Percentiles rank a stretch among this genome's conserved stretches.
These are phyloP conservation scores for Phaethon lepturus DNA, from an alignment of 2,113 vertebrate genomes.

Conservation along the genomic window DNA sequence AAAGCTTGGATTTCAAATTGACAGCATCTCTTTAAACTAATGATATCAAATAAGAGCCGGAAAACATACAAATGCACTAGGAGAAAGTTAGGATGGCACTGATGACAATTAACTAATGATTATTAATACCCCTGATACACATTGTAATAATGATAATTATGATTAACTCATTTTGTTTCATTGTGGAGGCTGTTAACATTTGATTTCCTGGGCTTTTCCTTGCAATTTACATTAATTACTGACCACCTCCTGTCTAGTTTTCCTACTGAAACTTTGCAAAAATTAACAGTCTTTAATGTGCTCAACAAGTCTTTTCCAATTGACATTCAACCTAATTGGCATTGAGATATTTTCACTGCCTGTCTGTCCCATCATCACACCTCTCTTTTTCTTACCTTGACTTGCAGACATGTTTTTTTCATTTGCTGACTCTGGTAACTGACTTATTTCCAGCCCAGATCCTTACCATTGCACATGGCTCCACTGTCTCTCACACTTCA, in stretches of 20 bases:
- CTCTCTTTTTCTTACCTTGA: neutral
- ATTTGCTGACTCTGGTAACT: neutral
- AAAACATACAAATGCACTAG: slow-evolving; percentile 23
- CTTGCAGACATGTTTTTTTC: neutral
- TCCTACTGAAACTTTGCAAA: neutral
- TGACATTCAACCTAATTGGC: neutral
- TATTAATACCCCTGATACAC: slow-evolving; percentile 24
- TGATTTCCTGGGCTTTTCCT: slow-evolving; percentile 35
- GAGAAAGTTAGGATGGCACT: neutral
- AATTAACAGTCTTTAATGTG: neutral
- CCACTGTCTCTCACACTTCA: neutral
- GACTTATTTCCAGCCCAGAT: neutral
- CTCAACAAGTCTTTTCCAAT: neutral
- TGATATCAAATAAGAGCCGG: neutral
- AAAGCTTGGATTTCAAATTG: neutral
- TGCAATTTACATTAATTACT: slow-evolving; percentile 55
- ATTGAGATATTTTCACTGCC: neutral
- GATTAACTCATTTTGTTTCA: slow-evolving; percentile 39
- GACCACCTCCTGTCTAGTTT: slow-evolving; percentile 12
- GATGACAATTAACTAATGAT: neutral
- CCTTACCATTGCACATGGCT: neutral
- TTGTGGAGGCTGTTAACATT: slow-evolving; percentile 10
- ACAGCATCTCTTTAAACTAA: slow-evolving; percentile 9
- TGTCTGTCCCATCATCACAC: neutral
- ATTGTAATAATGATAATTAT: slow-evolving; percentile 40